Evolutionary conservation across 2,888 invertebrate species (phyloP), one percentile per base, ranked within the genome.

Genomic region (Dendrolimus houi): DNA sequence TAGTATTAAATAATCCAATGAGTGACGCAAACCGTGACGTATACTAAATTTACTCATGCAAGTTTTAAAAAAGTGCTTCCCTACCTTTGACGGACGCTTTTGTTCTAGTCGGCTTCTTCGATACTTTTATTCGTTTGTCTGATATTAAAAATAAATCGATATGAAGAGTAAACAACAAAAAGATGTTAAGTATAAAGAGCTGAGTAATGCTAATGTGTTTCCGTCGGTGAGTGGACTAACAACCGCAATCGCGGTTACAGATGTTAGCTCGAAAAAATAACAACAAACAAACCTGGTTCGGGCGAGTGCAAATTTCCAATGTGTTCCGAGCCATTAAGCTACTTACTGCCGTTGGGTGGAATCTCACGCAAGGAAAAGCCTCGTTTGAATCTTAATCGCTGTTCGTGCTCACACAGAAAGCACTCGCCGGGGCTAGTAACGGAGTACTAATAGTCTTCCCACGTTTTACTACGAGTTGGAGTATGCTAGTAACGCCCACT

Each of bases 271-370:
- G 8, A 58, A 64, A 66, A 72, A 70, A 68, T 54, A 62, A 62
- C 56, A 59, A 56, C 56, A 59, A 66, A 64, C 60, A 60, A 64
- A 67, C 62, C 60, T 64, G 9, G 68, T 68, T 65, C 63, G 64
- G 66, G 66, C 64, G 66, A 75, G 78, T 77, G 78, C 75, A 77
- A 83, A 83, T 82, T 80, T 76, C 75, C 79, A 77, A 80, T 81
- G 76, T 74, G 77, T 81, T 79, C 75, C 75, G 68, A 66, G 62
- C 77, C 79, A 83, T 84, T 83, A 80, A 74, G 75, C 75, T 71
- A 72, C 77, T 81, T 79, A 76, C 72, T 66, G 68, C 69, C 70
- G 70, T 66, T 71, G 65, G 66, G 64, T 69, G 60, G 66, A 72
- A 69, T 72, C 74, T 74, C 72, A 75, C 72, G 75, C 77, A 77